Conservation (phyloP, 2,888 invertebrate species). For the Silvanus unidentatus region DNA sequence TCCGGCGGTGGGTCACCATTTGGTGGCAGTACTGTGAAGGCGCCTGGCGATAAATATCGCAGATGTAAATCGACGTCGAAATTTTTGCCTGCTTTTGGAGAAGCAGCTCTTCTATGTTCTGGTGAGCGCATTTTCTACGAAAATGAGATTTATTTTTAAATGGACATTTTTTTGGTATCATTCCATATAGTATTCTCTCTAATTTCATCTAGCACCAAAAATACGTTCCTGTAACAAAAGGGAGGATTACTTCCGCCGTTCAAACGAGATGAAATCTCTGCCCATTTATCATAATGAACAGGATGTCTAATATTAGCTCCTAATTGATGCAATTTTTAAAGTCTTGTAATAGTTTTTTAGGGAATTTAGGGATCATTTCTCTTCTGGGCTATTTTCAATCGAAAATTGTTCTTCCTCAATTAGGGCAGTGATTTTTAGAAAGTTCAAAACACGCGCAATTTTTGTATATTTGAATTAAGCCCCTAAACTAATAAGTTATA, state of each 20-base stretch:
- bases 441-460: too few relatives aligned
- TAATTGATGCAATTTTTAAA: too few relatives aligned
- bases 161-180: conserved; percentile 17
- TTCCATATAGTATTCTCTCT: conserved; percentile 11
- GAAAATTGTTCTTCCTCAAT: too few relatives aligned
- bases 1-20: conserved; percentile 37
- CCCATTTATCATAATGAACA: too few relatives aligned
- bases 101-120: conserved; percentile 29
- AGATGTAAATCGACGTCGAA: conserved; percentile 39
- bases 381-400: too few relatives aligned
- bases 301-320: too few relatives aligned
- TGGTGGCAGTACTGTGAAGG: conserved; percentile 42
- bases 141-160: conserved; percentile 14
- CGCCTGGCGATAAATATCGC: conserved; percentile 41
- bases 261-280: too few relatives aligned
- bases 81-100: conserved; percentile 33
- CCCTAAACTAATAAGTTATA: neutral
- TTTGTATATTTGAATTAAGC: conserved; percentile 7
- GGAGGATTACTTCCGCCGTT: too few relatives aligned
- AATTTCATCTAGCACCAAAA: too few relatives aligned
- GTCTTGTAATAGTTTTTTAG: neutral
- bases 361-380: too few relatives aligned
- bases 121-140: conserved; percentile 35
- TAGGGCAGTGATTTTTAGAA: too few relatives aligned
- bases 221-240: conserved; percentile 3